Percentiles rank a stretch among this genome's conserved stretches.
phyloP scores from a whole-genome alignment of 2,113 vertebrate genomes.

The Uria aalge region DNA sequence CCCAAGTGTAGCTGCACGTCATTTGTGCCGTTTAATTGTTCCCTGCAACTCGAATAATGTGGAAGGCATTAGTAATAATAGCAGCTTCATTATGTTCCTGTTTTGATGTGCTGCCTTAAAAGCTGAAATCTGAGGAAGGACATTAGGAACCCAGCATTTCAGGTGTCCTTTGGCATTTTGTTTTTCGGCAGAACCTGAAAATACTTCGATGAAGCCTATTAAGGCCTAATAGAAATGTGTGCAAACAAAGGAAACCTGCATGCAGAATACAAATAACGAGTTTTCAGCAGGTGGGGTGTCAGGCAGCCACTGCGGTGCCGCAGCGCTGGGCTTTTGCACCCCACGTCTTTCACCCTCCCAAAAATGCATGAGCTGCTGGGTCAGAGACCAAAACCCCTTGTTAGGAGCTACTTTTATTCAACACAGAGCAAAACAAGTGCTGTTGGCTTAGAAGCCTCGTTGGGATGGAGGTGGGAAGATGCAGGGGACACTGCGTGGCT shows the following conservation, averaged over 20 bases:
- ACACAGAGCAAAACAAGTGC: neutral
- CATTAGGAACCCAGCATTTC: neutral
- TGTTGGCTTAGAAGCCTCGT: neutral
- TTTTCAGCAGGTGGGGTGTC: neutral
- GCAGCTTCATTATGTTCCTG: neutral
- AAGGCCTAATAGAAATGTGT: neutral
- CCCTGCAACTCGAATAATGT: neutral
- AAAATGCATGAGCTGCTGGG: neutral
- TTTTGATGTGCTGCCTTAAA: constrained; percentile 13
- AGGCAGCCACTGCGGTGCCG: neutral
- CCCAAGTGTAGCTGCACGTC: neutral
- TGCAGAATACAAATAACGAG: accelerated
- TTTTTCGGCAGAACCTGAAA: neutral
- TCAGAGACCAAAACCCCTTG: neutral
- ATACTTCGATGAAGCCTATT: neutral
- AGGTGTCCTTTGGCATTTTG: neutral
- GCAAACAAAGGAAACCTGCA: neutral
- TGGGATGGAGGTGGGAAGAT: neutral
- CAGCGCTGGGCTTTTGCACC: neutral
- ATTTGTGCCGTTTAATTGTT: constrained; percentile 26
- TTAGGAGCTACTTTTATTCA: neutral
- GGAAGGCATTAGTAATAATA: constrained; percentile 34
- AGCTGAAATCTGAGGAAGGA: constrained; percentile 7
- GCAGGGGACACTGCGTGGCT: neutral
- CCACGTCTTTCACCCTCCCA: neutral